A percentile compares a stretch with the other conserved stretches of the same genome.
These are phyloP conservation scores for Caenorhabditis virilis DNA, from an alignment of 2,888 invertebrate genomes.

Conservation along the genomic window DNA sequence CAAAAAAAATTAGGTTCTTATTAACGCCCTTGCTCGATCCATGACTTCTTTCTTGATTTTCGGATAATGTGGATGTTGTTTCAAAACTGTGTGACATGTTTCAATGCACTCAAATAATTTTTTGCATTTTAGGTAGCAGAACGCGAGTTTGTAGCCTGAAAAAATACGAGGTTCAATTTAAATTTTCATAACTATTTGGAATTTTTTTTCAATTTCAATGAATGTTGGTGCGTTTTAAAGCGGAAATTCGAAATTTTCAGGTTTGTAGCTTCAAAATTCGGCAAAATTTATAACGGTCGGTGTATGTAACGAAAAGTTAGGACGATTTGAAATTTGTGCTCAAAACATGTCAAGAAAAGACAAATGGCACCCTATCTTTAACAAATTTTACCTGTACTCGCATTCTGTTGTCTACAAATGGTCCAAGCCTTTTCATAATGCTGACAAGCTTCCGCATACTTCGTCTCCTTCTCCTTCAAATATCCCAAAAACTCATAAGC, in stretches of 20 bases:
- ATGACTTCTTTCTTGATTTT: constrained; percentile 89
- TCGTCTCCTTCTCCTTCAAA: constrained; percentile 88
- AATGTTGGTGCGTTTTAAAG: too few species aligned
- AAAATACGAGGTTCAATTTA: constrained; percentile 7
- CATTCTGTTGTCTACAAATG: constrained; percentile 81
- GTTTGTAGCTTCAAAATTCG: too few species aligned
- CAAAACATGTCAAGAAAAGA: background rate
- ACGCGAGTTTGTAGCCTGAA: constrained; percentile 85
- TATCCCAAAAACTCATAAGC: constrained; percentile 87
- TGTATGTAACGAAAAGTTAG: too few species aligned
- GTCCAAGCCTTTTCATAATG: constrained; percentile 87
- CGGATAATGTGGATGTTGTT: constrained; percentile 79
- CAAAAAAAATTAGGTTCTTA: constrained; percentile 30
- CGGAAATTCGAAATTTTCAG: too few species aligned
- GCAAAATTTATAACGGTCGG: too few species aligned
- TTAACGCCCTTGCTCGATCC: constrained; percentile 76
- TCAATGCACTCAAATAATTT: constrained; percentile 88
- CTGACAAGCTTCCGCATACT: constrained; percentile 82
- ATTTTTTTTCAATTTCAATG: too few species aligned
- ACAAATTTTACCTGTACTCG: constrained; percentile 78
- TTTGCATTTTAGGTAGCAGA: constrained; percentile 87
- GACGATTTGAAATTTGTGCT: background rate
- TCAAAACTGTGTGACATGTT: constrained; percentile 48
- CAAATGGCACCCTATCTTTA: too few species aligned
- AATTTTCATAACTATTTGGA: background rate